Base-by-base conservation (phyloP, 2,113 vertebrate species). In the Etheostoma cragini region DNA sequence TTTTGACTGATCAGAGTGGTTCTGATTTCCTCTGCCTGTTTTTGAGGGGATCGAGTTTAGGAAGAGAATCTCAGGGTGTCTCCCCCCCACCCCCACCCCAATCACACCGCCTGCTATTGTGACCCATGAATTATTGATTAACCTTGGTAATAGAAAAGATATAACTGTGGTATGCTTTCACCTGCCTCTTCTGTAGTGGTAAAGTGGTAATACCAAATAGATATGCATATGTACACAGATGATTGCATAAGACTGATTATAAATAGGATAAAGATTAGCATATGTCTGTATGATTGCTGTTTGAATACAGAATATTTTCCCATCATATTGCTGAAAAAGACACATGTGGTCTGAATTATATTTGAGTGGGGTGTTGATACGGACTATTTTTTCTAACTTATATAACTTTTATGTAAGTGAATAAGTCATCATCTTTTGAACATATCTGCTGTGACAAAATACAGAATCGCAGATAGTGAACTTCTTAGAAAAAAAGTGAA, bases 71-170 rank as follows among this genome's bases (percentile, higher is more conserved):
- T 89, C 88, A 82, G 85, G 90, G 87, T 89, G 91, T 70, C 91
- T 74, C 83, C 71, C 72, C 72, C 71, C 60, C 58, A 26, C 42
- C 72, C 80, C 86, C 73, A 58, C 73, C 78, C 11, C 17, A 74
- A 64, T 89, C 24, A 1, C 84, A 83, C 87, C 56, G 82, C 86
- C 92, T 93, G 93, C 88, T 94, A 93, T 94, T 93, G 92, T 94
- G 90, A 91, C 78, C 82, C 77, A 94, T 95, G 91, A 95, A 95
- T 95, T 94, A 95, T 95, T 95, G 88, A 96, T 93, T 89, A 87
- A 86, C 92, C 86, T 86, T 82, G 91, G 93, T 95, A 95, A 95
- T 94, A 94, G 93, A 93, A 94, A 95, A 93, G 83, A 94, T 94
- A 92, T 89, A 92, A 93, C 88, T 90, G 88, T 85, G 86, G 78